These are phyloP conservation scores for Oenanthe melanoleuca DNA, from an alignment of 2,113 vertebrate genomes.

Conservation along the genomic window DNA sequence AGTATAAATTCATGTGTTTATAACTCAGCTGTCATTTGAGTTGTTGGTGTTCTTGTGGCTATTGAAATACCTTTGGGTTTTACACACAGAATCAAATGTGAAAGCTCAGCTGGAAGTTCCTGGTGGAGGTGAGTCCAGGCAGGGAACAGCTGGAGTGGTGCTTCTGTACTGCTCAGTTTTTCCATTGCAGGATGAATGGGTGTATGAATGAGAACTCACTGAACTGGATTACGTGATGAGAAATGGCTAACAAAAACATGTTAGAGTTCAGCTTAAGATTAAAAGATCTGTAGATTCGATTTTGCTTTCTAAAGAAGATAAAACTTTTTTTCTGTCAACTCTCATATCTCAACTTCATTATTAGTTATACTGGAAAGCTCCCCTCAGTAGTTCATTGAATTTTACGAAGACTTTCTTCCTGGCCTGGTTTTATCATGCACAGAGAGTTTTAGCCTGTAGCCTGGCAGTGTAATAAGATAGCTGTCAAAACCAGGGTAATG, in stretches of 20 bases:
- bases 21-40: not conserved
- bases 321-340: not conserved
- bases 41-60: not conserved
- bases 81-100: not conserved
- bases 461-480: constrained; percentile 54
- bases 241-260: not conserved
- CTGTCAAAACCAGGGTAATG: constrained; percentile 51
- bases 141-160: not conserved
- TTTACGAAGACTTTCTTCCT: constrained; percentile 26
- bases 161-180: not conserved
- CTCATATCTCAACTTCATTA: not conserved
- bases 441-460: constrained; percentile 38
- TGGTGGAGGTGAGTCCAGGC: not conserved
- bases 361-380: not conserved
- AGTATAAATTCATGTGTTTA: not conserved
- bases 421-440: constrained; percentile 30
- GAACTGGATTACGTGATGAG: not conserved
- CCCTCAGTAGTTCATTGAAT: not conserved
- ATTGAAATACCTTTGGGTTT: not conserved
- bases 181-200: not conserved
- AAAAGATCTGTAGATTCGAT: not conserved
- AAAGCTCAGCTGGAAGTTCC: not conserved
- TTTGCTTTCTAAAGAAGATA: not conserved
- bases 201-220: not conserved
- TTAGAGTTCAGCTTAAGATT: not conserved